Conservation (phyloP, 2,888 invertebrate genomes). For the Laothoe populi region DNA sequence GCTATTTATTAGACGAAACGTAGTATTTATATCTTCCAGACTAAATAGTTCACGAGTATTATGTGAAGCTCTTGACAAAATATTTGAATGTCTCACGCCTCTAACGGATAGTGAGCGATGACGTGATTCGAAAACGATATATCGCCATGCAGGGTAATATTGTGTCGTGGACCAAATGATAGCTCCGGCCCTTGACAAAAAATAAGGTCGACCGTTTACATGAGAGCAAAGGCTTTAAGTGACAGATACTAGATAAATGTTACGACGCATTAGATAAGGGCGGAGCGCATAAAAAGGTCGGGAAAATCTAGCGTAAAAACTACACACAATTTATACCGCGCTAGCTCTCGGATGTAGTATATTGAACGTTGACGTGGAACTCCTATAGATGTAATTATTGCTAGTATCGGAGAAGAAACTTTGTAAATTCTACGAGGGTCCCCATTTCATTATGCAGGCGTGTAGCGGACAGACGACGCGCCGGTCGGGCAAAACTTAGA, state of each 20-base stretch:
- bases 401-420: conserved; percentile 62
- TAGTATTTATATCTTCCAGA: not conserved
- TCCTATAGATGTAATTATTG: conserved; percentile 71
- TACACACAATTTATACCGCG: conserved; percentile 44
- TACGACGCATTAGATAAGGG: conserved; percentile 76
- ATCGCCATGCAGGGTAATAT: conserved; percentile 77
- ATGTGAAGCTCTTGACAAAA: not conserved
- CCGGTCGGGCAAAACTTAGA: conserved; percentile 77
- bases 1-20: not conserved
- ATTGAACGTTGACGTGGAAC: conserved; percentile 49
- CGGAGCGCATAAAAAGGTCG: conserved; percentile 63
- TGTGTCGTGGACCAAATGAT: conserved; percentile 77
- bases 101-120: conserved; percentile 70
- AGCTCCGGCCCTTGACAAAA: conserved; percentile 77
- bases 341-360: conserved; percentile 36
- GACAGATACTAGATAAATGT: conserved; percentile 83
- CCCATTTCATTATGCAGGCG: conserved; percentile 78
- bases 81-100: conserved; percentile 62
- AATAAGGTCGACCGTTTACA: conserved; percentile 82
- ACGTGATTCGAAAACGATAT: conserved; percentile 77
- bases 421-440: conserved; percentile 67
- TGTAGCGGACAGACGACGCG: conserved; percentile 71
- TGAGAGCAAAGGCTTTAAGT: conserved; percentile 80
- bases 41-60: not conserved
- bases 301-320: conserved; percentile 55